Evolutionary conservation across 1,140 invertebrate genomes (phyloP).

Genomic region (Lethocerus indicus): DNA sequence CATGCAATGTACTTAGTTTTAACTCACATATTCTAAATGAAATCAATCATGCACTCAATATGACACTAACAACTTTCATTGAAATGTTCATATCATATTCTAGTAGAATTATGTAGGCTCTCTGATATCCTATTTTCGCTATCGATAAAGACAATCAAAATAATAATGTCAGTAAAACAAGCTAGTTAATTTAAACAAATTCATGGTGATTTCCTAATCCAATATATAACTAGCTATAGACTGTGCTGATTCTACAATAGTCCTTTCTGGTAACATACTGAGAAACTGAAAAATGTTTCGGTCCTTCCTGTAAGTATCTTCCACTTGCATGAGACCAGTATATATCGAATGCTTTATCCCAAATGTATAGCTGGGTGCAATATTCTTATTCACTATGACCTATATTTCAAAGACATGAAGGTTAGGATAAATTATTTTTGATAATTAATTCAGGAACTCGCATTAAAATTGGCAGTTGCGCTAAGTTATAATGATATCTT

Average conservation of each 20-base stretch:
- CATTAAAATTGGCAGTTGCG: no score
- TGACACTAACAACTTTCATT: no score
- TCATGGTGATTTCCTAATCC: background rate
- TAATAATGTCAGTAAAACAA: background rate
- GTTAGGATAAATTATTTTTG: background rate
- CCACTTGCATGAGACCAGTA: slow-evolving; percentile 4
- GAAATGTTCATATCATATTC: no score
- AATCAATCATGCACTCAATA: no score
- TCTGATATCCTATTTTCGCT: background rate
- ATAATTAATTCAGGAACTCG: no score
- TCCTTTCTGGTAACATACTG: slow-evolving; percentile 7
- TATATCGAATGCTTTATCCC: slow-evolving; percentile 11
- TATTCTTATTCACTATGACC: slow-evolving; percentile 2
- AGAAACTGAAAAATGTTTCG: slow-evolving; percentile 12
- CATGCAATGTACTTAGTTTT: no score
- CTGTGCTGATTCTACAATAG: background rate
- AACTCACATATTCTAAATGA: no score
- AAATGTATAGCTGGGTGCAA: slow-evolving; percentile 11
- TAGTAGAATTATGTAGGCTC: background rate
- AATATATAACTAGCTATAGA: background rate
- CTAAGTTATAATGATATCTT: no score
- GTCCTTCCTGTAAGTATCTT: slow-evolving; percentile 7
- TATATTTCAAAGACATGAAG: background rate
- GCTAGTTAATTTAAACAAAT: background rate
- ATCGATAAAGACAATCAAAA: background rate